Conservation (phyloP, 2,888 invertebrate species). For the Carterocephalus palaemon region DNA sequence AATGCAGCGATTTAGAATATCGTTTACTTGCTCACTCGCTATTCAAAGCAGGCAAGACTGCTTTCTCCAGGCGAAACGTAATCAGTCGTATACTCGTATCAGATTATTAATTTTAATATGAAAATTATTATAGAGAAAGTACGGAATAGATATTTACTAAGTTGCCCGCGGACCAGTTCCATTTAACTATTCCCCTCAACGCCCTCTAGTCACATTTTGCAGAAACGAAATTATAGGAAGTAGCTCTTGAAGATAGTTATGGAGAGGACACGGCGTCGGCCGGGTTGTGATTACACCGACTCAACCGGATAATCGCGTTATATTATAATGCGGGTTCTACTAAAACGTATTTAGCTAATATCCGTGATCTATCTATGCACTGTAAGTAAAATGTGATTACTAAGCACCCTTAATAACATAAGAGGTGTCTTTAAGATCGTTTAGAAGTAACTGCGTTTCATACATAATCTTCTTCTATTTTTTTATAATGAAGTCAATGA, state of each 20-base stretch:
- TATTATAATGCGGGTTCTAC: slow-evolving; percentile 42
- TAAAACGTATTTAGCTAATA: slow-evolving; percentile 46
- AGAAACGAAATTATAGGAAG: slow-evolving; percentile 58
- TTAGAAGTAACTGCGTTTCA: slow-evolving; percentile 1
- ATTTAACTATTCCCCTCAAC: slow-evolving; percentile 37
- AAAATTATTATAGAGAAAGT: slow-evolving; percentile 45
- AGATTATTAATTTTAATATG: slow-evolving; percentile 20
- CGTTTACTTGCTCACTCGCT: slow-evolving; percentile 4
- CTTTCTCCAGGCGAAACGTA: slow-evolving; percentile 14
- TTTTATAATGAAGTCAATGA: slow-evolving; percentile 11
- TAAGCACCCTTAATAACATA: slow-evolving; percentile 10
- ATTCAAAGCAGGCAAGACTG: not conserved
- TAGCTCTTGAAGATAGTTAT: slow-evolving; percentile 34
- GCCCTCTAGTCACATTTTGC: slow-evolving; percentile 45
- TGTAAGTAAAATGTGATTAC: slow-evolving; percentile 29
- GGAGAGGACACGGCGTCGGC: slow-evolving; percentile 33
- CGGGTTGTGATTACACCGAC: slow-evolving; percentile 35
- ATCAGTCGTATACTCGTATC: slow-evolving; percentile 11
- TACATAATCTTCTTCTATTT: not conserved
- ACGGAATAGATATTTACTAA: slow-evolving; percentile 37
- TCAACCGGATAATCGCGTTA: slow-evolving; percentile 45
- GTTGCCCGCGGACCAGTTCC: slow-evolving; percentile 42
- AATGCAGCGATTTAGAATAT: slow-evolving; percentile 15
- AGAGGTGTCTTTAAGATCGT: slow-evolving; percentile 1
- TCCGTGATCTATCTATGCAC: slow-evolving; percentile 28